Conservation (phyloP, 2,797 vertebrate species). For the Gouania willdenowi region DNA sequence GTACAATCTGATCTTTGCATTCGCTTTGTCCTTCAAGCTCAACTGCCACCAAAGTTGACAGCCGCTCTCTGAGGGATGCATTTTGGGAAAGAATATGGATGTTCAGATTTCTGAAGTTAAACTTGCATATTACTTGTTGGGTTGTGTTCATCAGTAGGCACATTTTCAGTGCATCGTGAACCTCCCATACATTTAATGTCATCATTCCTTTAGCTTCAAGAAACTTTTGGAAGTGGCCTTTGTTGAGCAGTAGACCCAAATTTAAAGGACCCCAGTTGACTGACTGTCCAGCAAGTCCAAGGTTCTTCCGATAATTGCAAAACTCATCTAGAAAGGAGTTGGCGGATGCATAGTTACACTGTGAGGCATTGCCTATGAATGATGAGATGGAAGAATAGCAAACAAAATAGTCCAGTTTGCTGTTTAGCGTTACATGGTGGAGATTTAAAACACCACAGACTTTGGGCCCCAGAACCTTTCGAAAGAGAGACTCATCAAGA, state of each 20-base stretch:
- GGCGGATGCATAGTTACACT: conserved; percentile 86
- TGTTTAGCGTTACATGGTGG: conserved; percentile 74
- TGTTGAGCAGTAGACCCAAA: conserved; percentile 79
- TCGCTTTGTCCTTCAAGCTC: conserved; percentile 41
- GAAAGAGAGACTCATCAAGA: conserved; percentile 70
- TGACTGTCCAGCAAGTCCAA: conserved; percentile 81
- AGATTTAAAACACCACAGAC: conserved; percentile 83
- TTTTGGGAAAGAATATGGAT: conserved; percentile 68
- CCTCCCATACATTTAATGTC: conserved; percentile 72
- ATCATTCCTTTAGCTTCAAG: conserved; percentile 80
- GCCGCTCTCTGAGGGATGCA: conserved; percentile 65
- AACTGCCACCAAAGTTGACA: conserved; percentile 58
- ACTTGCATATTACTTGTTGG: conserved; percentile 79
- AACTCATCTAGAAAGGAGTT: conserved; percentile 86
- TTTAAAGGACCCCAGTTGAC: conserved; percentile 88
- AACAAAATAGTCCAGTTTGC: conserved; percentile 84
- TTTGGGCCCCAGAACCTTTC: conserved; percentile 82
- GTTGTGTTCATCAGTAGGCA: conserved; percentile 75
- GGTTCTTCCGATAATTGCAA: conserved; percentile 81
- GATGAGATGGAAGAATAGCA: conserved; percentile 85
- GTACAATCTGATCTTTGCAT: conserved; percentile 10
- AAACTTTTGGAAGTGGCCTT: conserved; percentile 75
- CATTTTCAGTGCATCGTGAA: conserved; percentile 73
- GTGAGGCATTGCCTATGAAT: conserved; percentile 80
- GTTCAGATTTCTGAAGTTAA: conserved; percentile 72